Percentiles rank a stretch among this genome's conserved stretches.
Conservation (phyloP, 2,113 vertebrate species). For the Ochotona curzoniae region DNA sequence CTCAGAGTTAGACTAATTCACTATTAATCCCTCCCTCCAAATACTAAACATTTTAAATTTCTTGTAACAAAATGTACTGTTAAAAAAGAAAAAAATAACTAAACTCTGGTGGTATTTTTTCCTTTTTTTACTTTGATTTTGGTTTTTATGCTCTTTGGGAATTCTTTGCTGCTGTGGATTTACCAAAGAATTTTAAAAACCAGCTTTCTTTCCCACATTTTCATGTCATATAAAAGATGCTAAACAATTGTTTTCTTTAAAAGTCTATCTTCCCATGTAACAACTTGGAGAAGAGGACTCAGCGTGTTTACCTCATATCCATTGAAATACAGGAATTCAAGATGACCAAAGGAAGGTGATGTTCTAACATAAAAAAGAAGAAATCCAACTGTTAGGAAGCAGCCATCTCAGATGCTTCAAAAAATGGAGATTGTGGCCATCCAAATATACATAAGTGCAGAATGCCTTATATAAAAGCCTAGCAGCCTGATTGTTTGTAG, state of each 20-base stretch:
- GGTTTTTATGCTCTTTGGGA: background rate
- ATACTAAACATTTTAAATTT: background rate
- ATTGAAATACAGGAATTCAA: background rate
- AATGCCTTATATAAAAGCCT: background rate
- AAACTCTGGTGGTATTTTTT: background rate
- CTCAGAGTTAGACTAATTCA: background rate
- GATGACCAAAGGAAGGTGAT: background rate
- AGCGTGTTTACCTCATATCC: background rate
- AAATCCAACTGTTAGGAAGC: background rate
- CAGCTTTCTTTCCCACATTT: background rate
- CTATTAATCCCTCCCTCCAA: background rate
- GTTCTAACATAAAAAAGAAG: background rate
- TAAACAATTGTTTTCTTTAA: background rate
- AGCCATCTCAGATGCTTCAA: background rate
- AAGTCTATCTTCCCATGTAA: background rate
- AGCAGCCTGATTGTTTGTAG: background rate
- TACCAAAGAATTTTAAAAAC: background rate
- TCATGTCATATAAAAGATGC: background rate
- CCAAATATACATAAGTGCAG: no score
- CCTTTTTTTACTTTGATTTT: background rate
- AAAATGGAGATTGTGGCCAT: background rate
- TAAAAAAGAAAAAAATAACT: background rate
- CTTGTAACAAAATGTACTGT: background rate
- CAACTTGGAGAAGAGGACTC: background rate
- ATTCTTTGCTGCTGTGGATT: background rate